These are phyloP conservation scores for Drosophila leonis DNA, from an alignment of 2,888 invertebrate species.

Conservation along the genomic window DNA sequence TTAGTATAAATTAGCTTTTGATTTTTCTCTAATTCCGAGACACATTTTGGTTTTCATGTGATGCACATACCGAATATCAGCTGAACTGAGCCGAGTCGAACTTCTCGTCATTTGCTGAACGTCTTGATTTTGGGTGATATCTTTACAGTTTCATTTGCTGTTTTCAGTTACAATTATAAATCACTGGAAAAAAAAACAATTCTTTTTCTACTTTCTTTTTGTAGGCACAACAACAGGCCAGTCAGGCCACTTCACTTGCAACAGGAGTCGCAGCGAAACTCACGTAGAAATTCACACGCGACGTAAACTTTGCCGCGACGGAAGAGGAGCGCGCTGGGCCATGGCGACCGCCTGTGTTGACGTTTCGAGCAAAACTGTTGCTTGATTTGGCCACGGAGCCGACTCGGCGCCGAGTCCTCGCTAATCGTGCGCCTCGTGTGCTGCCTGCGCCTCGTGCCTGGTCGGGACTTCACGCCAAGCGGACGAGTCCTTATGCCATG, in stretches of 20 bases:
- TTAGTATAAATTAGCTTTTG: slow-evolving; percentile 64
- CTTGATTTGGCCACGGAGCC: slow-evolving; percentile 31
- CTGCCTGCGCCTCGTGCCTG: not conserved
- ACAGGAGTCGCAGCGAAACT: slow-evolving; percentile 10
- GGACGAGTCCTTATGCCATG: slow-evolving; percentile 1
- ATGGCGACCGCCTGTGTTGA: slow-evolving; percentile 72
- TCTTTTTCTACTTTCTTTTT: not conserved
- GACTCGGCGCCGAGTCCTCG: slow-evolving; percentile 8
- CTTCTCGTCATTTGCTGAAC: not conserved
- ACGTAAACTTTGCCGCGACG: slow-evolving; percentile 27
- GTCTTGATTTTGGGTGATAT: slow-evolving; percentile 42
- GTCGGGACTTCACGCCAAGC: not conserved
- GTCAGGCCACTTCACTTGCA: slow-evolving; percentile 6
- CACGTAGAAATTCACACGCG: slow-evolving; percentile 50
- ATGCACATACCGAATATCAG: slow-evolving; percentile 9
- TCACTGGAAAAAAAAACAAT: slow-evolving; percentile 32
- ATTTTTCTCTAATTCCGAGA: slow-evolving; percentile 24
- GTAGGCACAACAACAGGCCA: not conserved
- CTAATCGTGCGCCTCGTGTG: slow-evolving; percentile 19
- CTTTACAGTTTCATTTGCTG: slow-evolving; percentile 9
- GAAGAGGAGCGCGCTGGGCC: slow-evolving; percentile 27
- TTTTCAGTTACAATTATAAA: slow-evolving; percentile 1
- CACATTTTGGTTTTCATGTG: not conserved
- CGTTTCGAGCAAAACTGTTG: slow-evolving; percentile 77
- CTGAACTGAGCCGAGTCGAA: slow-evolving; percentile 31